Evolutionary conservation across 2,113 vertebrate species (phyloP).

Genomic region (Petromus typicus): DNA sequence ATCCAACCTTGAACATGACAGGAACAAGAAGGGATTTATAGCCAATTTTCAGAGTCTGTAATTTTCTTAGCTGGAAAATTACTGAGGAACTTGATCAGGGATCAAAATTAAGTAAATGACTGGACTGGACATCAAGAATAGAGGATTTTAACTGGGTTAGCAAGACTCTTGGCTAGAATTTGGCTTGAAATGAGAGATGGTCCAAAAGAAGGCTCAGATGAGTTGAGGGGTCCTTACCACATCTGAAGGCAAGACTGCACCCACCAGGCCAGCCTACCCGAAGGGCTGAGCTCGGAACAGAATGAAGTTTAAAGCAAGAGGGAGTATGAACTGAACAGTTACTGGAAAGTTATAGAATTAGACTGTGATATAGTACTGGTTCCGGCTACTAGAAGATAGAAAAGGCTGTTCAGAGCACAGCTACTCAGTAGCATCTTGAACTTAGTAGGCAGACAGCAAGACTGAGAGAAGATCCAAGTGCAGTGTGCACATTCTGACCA

Average conservation of each 20-base stretch:
- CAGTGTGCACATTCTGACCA: background rate
- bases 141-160: background rate
- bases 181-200: background rate
- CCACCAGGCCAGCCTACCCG: background rate
- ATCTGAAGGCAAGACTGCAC: background rate
- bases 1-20: background rate
- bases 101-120: background rate
- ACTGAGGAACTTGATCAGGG: background rate
- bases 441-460: background rate
- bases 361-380: background rate
- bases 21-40: background rate
- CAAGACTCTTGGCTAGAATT: background rate
- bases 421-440: background rate
- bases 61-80: constrained; percentile 16
- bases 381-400: background rate
- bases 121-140: background rate
- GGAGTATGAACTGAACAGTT: background rate
- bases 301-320: background rate
- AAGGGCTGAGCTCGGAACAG: background rate
- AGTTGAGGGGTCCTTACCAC: background rate
- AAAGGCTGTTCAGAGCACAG: background rate
- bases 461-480: background rate
- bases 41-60: background rate
- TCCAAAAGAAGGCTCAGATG: background rate
- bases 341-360: background rate